phyloP scores from a whole-genome alignment of 2,888 invertebrate genomes.

The Amblyjoppa proteus region DNA sequence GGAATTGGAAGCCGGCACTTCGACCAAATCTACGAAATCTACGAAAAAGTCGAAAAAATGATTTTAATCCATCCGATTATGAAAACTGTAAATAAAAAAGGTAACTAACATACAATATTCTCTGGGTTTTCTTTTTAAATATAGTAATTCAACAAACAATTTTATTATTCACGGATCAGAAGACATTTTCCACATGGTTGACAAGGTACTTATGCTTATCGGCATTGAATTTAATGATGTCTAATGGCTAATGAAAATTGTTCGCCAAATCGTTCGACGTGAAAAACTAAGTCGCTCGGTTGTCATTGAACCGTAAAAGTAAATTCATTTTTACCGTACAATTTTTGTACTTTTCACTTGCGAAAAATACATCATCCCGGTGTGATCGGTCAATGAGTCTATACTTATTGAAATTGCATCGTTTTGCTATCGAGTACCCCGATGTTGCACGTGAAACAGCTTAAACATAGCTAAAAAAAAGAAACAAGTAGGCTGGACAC shows the following conservation, averaged over 20 bases:
- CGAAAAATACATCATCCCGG: conserved; percentile 63
- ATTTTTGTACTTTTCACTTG: conserved; percentile 45
- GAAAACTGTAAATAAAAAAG: conserved; percentile 55
- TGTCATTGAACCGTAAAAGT: conserved; percentile 13
- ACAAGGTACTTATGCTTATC: conserved; percentile 60
- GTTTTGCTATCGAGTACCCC: conserved; percentile 32
- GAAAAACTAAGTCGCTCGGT: conserved; percentile 5
- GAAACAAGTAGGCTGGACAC: conserved; percentile 49
- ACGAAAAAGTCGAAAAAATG: conserved; percentile 60
- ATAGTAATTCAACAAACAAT: conserved; percentile 67
- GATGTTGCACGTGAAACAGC: conserved; percentile 50
- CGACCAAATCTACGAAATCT: conserved; percentile 37
- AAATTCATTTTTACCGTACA: conserved; percentile 39
- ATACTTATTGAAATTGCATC: conserved; percentile 52
- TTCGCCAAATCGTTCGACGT: conserved; percentile 45
- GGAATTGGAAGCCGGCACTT: conserved; percentile 64
- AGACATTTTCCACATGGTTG: conserved; percentile 62
- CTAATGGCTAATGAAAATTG: conserved; percentile 43
- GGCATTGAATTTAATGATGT: conserved; percentile 3
- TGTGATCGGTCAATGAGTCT: conserved; percentile 18
- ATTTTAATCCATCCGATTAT: not conserved
- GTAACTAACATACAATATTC: conserved; percentile 5
- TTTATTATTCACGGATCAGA: conserved; percentile 66
- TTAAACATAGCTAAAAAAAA: conserved; percentile 47
- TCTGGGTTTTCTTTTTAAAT: conserved; percentile 41